Evolutionary conservation across 2,888 invertebrate species (phyloP).

Genomic region (Eupsilia transversa): DNA sequence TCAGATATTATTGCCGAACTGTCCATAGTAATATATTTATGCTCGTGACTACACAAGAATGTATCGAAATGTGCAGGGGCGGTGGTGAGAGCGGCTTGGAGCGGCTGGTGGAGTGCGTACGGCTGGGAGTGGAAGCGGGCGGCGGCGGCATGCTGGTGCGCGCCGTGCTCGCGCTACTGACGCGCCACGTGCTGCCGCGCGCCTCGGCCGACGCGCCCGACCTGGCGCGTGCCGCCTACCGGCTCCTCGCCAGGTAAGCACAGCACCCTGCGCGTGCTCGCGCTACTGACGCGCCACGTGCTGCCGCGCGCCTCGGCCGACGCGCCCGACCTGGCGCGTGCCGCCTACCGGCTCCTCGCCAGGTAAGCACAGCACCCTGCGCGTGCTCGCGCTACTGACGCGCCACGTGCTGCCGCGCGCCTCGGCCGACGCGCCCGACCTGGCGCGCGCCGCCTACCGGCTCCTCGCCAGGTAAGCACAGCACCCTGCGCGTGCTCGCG

Average conservation of each 20-base stretch:
- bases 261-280: too few relatives aligned
- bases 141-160: conserved; percentile 86
- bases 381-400: too few relatives aligned
- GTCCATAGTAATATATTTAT: background rate
- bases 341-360: conserved; percentile 1
- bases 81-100: conserved; percentile 91
- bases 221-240: conserved; percentile 82
- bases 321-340: background rate
- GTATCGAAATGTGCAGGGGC: conserved; percentile 66
- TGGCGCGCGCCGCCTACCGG: conserved; percentile 2
- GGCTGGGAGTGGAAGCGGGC: conserved; percentile 87
- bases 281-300: background rate
- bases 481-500: too few relatives aligned
- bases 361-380: background rate
- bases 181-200: conserved; percentile 82
- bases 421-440: background rate
- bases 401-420: background rate
- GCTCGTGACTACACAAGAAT: background rate
- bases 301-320: conserved; percentile 12
- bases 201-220: conserved; percentile 75
- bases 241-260: conserved; percentile 80
- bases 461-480: conserved; percentile 8
- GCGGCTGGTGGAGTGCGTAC: conserved; percentile 87
- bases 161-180: conserved; percentile 82
- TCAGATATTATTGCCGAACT: background rate